phyloP scores from a whole-genome alignment of 2,797 vertebrate species.

The Centroberyx gerrardi region DNA sequence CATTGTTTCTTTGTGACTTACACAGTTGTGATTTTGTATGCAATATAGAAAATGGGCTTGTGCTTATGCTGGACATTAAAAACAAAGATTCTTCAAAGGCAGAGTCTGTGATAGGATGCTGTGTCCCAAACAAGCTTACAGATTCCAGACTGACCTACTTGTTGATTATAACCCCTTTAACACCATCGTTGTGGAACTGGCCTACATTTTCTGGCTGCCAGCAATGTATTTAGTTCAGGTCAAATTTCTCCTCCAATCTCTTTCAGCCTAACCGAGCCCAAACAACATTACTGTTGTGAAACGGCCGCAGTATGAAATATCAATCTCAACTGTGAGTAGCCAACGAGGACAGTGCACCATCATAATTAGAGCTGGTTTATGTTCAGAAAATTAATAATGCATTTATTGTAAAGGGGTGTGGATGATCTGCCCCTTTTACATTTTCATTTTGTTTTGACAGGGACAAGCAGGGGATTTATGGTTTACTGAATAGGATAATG shows the following conservation, averaged over 20 bases:
- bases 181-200: constrained; percentile 54
- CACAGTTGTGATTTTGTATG: background rate
- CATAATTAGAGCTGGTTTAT: constrained; percentile 34
- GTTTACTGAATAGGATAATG: too few relatives aligned
- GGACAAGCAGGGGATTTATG: too few relatives aligned
- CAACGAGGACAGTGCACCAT: background rate
- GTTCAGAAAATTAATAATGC: constrained; percentile 28
- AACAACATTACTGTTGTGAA: constrained; percentile 65
- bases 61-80: background rate
- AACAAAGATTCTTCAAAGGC: background rate
- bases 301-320: constrained; percentile 31
- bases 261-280: constrained; percentile 60
- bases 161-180: constrained; percentile 48
- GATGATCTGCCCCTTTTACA: background rate
- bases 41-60: background rate
- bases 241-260: constrained; percentile 54
- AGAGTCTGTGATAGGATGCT: background rate
- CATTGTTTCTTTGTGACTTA: background rate
- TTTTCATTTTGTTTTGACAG: background rate
- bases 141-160: constrained; percentile 59
- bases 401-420: constrained; percentile 1
- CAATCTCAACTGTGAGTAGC: background rate
- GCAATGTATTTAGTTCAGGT: constrained; percentile 69
- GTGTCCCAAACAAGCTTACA: constrained; percentile 5
- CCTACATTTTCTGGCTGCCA: constrained; percentile 69